Evolutionary conservation across 2,113 vertebrate species (phyloP), one percentile per base, ranked within the genome.

Genomic region (Blennius ocellaris): DNA sequence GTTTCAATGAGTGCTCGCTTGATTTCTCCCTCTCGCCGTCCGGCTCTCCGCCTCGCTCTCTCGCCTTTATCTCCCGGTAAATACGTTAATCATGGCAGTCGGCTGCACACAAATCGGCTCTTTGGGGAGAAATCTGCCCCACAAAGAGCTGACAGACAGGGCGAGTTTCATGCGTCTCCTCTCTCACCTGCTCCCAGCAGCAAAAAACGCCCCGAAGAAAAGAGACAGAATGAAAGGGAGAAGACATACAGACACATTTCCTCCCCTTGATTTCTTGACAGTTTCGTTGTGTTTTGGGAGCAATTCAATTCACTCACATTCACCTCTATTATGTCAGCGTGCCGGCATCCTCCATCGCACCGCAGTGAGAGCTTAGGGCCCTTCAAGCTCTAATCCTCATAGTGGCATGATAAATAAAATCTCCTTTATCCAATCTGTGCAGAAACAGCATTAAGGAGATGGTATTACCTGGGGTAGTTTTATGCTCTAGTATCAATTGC

Each of bases 41-140:
- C 66, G 1, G 37, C 51, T 68, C 38, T 16, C 39, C 3, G 58
- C 44, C 53, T 50, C n/a, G 21, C 21, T 30, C 21, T 30, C 21
- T 2, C 57, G 8, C 41, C 45, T 74, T 72, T 65, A 69, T 81
- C 67, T 83, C 67, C 45, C 56, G 41, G 63, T 63, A 68, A 77
- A 80, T 55, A 56, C 45, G 17, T 78, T 79, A 76, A 84, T 76
- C 78, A 0, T 8, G 62, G 65, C 73, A 54, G 73, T 45, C 80
- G 0, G 53, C 0, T 11, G 16, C 40, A 11, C 64, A 30, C 51
- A 67, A 70, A 70, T 68, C 76, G 47, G 52, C 52, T 75, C 59
- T 71, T 58, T 60, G 67, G 62, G 62, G 49, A 57, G 49, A 52
- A 53, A 68, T 48, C 65, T 44, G 12, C 45, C 39, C 12, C 38